Base-by-base conservation (phyloP, 2,113 vertebrate species). In the Rhadina sibilatrix region DNA sequence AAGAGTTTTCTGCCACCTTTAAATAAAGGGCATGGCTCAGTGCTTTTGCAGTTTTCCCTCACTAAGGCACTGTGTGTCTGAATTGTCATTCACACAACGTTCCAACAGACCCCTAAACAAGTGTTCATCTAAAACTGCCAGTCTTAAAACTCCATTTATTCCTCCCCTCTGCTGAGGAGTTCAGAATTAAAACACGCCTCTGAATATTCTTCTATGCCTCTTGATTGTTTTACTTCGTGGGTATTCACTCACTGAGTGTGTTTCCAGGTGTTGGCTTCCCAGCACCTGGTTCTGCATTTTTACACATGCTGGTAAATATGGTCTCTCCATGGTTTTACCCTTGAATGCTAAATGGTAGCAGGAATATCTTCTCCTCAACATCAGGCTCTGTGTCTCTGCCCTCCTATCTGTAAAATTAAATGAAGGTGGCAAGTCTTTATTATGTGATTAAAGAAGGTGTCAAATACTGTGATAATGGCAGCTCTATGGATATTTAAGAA, bases 141-240 rank as follows among this genome's bases (percentile, higher is more conserved):
- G 6, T 15, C 20, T 59, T 61, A 35, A 23, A 46, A 12, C 25
- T 76, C 11, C 4, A 4, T 28, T 68, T 57, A 6, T 60, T 80
- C 21, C 11, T 80, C 4, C 24, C 18, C 8, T 72, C 50, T 0
- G 0, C 15, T 4, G 11, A 28, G 37, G 46, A 42, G 42, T 35
- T 80, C 8, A 33, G 8, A 72, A 44, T 42, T 52, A 52, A 56
- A 87, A 30, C 7, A 54, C 11, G 4, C 4, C 12, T 46, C 66
- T 47, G 17, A 64, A 38, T 69, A 5, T 14, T 31, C 28, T 40
- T 65, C 17, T 83, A 0, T 5, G 3, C 8, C 4, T 63, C 53
- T 33, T 42, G 60, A 20, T n/a, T 42, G 10, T 40, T 86, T 79
- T 33, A 11, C 3, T 78, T 28, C 24, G 49, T 38, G 25, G 30